Base-by-base conservation (phyloP, 2,113 vertebrate genomes). In the Rhinoptilus africanus region DNA sequence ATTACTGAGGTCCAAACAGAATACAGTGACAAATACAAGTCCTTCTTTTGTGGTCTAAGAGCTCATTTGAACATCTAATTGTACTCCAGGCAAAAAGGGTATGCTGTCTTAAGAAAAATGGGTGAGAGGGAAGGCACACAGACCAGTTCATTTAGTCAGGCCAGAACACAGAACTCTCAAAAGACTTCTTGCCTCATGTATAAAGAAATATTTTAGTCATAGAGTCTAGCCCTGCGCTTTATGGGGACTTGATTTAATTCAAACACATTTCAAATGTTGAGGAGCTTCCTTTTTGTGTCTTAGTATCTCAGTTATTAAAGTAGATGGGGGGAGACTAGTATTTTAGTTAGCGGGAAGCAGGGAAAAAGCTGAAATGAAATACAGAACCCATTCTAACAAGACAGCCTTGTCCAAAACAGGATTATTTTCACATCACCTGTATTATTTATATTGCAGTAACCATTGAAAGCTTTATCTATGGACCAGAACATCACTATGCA, bases 401-500 rank as follows among this genome's bases (percentile, higher is more conserved):
- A 4, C 24, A 93, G 32, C 10, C 8, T 62, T 48, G 5, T 11
- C 32, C 48, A 74, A 53, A 5, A n/a, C 6, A 9, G 26, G 5
- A 4, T 26, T n/a, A 45, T 66, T 91, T 80, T 75, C 54, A 69
- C 11, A 50, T 34, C 22, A 50, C 8, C 9, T 10, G 4, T 47
- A 43, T 32, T 37, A 35, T 56, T 86, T 66, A 34, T 27, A 14
- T 15, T 50, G 39, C 30, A 66, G 22, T 30, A 89, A 66, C 21
- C 22, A 43, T 3, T 45, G 41, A n/a, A 69, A 51, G 4, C 13
- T 57, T 87, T 15, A n/a, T 28, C 24, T 59, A 1, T 34, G 23
- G 13, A 27, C 15, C 7, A 35, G 34, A 18, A 51, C 7, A 28
- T 43, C 0, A 0, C 3, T 41, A 6, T 9, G 20, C 43, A 50